Percentiles rank a stretch among this genome's conserved stretches.
Conservation (phyloP, 2,113 vertebrate genomes). For the Pseudolaguvia tuberculata region DNA sequence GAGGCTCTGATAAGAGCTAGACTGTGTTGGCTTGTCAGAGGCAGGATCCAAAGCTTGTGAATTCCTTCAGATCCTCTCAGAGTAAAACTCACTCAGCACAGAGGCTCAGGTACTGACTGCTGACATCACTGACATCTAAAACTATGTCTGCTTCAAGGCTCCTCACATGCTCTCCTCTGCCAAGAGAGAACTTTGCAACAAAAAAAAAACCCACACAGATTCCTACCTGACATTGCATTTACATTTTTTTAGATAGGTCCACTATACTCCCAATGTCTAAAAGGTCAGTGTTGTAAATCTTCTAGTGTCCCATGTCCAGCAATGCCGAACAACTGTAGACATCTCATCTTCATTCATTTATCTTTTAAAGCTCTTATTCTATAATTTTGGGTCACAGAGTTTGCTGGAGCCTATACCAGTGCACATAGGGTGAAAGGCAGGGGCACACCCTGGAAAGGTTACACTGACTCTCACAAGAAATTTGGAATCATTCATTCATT, state of each 20-base stretch:
- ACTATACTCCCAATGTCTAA: background rate
- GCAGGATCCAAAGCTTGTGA: conserved; percentile 60
- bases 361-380: background rate
- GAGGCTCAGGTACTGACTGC: conserved; percentile 45
- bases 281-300: conserved; percentile 31
- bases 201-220: background rate
- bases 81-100: conserved; percentile 58
- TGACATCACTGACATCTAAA: conserved; percentile 37
- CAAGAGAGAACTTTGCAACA: conserved; percentile 3
- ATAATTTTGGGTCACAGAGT: too few species aligned
- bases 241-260: conserved; percentile 22
- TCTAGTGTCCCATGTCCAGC: conserved; percentile 4
- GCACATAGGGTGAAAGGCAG: too few species aligned
- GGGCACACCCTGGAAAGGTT: too few species aligned
- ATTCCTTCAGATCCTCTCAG: conserved; percentile 60
- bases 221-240: conserved; percentile 7
- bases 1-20: conserved; percentile 65
- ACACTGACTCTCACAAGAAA: too few species aligned
- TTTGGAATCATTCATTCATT: too few species aligned
- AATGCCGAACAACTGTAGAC: background rate
- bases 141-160: conserved; percentile 21
- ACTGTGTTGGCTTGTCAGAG: conserved; percentile 60
- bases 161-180: conserved; percentile 26
- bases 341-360: conserved; percentile 31
- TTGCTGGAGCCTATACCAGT: too few species aligned